Percentiles rank a stretch among this genome's conserved stretches.
Evolutionary conservation across 2,888 invertebrate genomes (phyloP).

Genomic region (Noctua janthina): DNA sequence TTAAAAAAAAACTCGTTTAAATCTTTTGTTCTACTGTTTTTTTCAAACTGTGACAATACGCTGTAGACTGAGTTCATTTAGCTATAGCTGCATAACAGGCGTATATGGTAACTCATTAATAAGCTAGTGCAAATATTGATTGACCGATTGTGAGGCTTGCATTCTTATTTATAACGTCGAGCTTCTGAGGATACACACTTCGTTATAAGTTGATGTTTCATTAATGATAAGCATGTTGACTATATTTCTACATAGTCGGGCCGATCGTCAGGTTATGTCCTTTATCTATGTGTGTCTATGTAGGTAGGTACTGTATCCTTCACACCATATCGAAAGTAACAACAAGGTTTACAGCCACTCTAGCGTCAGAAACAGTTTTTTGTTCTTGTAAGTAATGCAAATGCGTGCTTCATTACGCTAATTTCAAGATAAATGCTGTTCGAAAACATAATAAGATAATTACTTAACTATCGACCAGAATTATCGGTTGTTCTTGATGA

Average conservation of each 20-base stretch:
- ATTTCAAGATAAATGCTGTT: constrained; percentile 78
- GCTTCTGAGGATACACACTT: constrained; percentile 26
- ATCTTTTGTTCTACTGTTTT: constrained; percentile 49
- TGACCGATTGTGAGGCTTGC: constrained; percentile 13
- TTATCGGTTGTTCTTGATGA: constrained; percentile 85
- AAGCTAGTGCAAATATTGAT: constrained; percentile 29
- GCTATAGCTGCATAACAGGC: constrained; percentile 2
- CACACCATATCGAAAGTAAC: constrained; percentile 63
- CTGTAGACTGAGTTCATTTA: constrained; percentile 16
- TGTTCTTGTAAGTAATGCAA: constrained; percentile 64
- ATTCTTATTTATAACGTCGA: constrained; percentile 32
- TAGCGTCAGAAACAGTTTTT: constrained; percentile 64
- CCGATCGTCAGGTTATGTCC: constrained; percentile 44
- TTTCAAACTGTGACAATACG: constrained; percentile 35
- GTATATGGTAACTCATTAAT: constrained; percentile 15
- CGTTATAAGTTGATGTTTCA: constrained; percentile 42
- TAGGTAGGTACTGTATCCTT: constrained; percentile 61
- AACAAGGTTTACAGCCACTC: constrained; percentile 64
- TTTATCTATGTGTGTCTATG: constrained; percentile 55
- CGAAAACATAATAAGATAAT: constrained; percentile 84
- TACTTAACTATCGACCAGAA: constrained; percentile 81
- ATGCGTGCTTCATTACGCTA: constrained; percentile 77
- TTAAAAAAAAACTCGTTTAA: constrained; percentile 12
- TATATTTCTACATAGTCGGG: constrained; percentile 38
- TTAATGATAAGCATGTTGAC: constrained; percentile 54